Evolutionary conservation across 2,888 invertebrate species (phyloP), one percentile per base, ranked within the genome.

Genomic region (Hemaris fuciformis): DNA sequence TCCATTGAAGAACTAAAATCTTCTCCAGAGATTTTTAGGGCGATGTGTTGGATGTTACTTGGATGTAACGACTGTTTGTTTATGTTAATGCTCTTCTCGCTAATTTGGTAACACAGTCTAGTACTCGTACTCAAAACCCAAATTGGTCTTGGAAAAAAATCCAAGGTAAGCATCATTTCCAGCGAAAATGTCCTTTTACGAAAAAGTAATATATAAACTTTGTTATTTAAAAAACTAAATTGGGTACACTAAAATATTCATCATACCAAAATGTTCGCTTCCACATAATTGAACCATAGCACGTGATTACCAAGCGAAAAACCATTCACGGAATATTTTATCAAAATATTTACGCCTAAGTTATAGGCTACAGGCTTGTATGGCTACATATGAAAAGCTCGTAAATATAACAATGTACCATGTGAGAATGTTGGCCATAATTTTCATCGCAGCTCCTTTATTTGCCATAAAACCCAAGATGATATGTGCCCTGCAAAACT

Each of bases 371-470:
- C 15, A 15, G 18, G 23, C n/a, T 23, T 23, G 46, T 53, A 31
- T 53, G 38, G 41, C 53, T 60, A 48, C 48, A 25, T 38, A 41
- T 60, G 53, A 56, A 63, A 64, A 62, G 48, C 56, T 62, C 64
- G 64, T 64, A 66, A 66, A 64, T 56, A 66, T 67, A 64, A 76
- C 79, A 76, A 67, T 73, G 76, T 76, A 69, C 64, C 62, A 61
- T 42, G 66, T 60, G 66, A 64, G 65, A 68, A 68, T 67, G 72
- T 67, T 63, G 57, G 68, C 66, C 70, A 74, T 74, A 72, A 74
- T 72, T 79, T 71, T 69, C 64, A 69, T 66, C 64, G 68, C 58
- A 61, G 68, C 68, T 70, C 68, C 75, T 78, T 75, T 78, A 79
- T 77, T 74, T 71, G 68, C 62, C 67, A 67, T 80, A 78, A 80